phyloP scores from a whole-genome alignment of 2,797 vertebrate genomes.

The Channa striata region DNA sequence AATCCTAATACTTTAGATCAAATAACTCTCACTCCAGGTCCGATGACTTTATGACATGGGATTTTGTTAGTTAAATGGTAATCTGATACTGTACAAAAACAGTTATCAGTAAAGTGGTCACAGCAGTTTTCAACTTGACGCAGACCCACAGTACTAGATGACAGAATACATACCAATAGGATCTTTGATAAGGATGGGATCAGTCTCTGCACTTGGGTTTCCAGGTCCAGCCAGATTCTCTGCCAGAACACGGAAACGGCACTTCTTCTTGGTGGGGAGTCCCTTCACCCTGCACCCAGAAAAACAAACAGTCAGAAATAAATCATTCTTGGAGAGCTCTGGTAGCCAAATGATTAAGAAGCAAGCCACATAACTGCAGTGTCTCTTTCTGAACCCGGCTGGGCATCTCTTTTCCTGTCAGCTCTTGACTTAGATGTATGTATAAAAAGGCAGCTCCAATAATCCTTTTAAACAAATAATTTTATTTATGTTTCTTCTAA shows the following conservation, averaged over 20 bases:
- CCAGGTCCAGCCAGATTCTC: slow-evolving; percentile 98
- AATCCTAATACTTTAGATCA: background rate
- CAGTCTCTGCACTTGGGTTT: slow-evolving; percentile 93
- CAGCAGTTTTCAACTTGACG: background rate
- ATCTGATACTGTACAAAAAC: no score
- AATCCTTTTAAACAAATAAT: no score
- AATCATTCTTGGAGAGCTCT: no score
- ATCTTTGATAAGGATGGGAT: slow-evolving; percentile 95
- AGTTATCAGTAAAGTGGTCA: background rate
- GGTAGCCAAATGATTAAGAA: no score
- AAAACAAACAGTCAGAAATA: background rate
- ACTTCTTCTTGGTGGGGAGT: slow-evolving; percentile 96
- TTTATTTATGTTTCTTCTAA: no score
- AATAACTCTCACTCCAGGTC: no score
- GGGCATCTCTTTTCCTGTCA: no score
- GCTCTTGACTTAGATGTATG: no score
- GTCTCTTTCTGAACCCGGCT: no score
- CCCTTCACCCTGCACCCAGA: slow-evolving; percentile 91
- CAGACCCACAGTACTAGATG: background rate
- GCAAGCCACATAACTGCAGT: no score
- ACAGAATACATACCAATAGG: slow-evolving; percentile 87
- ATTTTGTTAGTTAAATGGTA: background rate
- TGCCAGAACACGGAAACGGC: slow-evolving; percentile 94
- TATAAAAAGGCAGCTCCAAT: no score
- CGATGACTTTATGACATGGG: no score